Conservation (phyloP, 2,888 invertebrate species). For the Danaus chrysippus region DNA sequence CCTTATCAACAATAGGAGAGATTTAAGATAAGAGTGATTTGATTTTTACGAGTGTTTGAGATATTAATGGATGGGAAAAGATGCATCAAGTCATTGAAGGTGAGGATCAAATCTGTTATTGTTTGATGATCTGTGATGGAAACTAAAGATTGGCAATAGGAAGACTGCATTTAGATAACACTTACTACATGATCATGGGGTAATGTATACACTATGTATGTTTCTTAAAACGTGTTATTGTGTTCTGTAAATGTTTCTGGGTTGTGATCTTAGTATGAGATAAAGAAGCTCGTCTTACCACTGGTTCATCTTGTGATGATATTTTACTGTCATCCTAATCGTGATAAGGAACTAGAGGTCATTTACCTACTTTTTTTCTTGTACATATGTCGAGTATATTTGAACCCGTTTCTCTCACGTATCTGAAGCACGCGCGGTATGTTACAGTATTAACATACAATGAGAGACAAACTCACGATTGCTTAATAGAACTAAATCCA, state of each 20-base stretch:
- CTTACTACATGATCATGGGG: too few species aligned
- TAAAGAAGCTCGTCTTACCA: too few species aligned
- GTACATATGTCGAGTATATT: too few species aligned
- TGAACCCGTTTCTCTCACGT: neutral
- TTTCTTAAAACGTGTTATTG: too few species aligned
- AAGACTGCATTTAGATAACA: too few species aligned
- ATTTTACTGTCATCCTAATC: too few species aligned
- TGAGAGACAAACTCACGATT: slow-evolving; percentile 1
- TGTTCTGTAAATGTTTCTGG: too few species aligned
- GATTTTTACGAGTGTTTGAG: slow-evolving; percentile 15
- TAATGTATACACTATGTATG: too few species aligned
- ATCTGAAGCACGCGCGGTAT: neutral
- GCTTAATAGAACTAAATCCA: neutral
- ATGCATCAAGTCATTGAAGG: slow-evolving; percentile 18
- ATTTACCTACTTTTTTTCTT: too few species aligned
- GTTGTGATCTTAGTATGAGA: too few species aligned
- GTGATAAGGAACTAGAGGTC: too few species aligned
- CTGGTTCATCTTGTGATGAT: too few species aligned
- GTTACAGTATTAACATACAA: neutral
- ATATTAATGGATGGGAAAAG: slow-evolving; percentile 25
- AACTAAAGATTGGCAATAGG: neutral
- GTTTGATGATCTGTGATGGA: slow-evolving; percentile 2
- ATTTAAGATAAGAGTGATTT: slow-evolving; percentile 1
- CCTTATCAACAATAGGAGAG: slow-evolving; percentile 4
- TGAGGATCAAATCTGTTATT: neutral